These are phyloP conservation scores for Riparia riparia DNA, from an alignment of 2,113 vertebrate genomes.

Conservation along the genomic window DNA sequence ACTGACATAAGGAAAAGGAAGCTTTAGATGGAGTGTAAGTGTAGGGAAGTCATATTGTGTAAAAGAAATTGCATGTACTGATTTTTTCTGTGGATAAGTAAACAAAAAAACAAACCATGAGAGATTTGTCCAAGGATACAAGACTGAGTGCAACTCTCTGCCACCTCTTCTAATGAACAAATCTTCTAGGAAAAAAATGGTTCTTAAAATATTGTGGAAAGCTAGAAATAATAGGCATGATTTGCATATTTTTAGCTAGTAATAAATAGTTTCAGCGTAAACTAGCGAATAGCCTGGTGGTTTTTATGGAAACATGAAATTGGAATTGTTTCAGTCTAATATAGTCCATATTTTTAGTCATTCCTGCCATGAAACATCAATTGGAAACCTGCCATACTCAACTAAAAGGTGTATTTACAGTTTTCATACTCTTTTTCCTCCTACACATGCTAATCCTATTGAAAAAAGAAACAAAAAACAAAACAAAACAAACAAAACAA, in stretches of 20 bases:
- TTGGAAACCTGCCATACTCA: background rate
- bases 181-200: background rate
- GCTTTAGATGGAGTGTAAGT: background rate
- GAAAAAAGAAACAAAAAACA: background rate
- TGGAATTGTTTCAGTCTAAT: background rate
- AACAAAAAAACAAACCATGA: background rate
- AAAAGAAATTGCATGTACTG: background rate
- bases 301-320: background rate
- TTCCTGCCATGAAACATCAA: background rate
- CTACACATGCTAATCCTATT: background rate
- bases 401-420: background rate
- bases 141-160: background rate
- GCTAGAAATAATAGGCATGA: background rate
- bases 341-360: background rate
- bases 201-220: background rate
- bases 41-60: background rate
- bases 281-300: background rate
- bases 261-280: background rate
- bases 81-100: background rate
- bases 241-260: background rate
- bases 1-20: background rate
- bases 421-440: background rate
- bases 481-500: no score
- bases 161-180: background rate
- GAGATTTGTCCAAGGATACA: background rate